Base-by-base conservation (phyloP, 2,797 vertebrate genomes). In the Adrianichthys oophorus region DNA sequence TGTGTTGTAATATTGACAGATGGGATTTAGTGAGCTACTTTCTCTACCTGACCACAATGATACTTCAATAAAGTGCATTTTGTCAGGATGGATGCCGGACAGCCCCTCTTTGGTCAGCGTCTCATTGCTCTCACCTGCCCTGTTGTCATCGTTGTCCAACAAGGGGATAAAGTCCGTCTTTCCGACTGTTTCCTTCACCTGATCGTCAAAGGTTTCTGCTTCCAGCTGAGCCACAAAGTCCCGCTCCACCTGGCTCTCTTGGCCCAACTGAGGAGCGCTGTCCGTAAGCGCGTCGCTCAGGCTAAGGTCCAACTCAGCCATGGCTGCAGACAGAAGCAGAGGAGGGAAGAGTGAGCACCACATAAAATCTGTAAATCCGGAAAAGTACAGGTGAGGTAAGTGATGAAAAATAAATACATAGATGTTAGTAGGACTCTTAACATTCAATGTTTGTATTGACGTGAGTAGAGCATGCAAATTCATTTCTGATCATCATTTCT, bases 191-290 rank as follows among this genome's bases (percentile, higher is more conserved):
- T 99, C 97, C 4, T 97, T 95, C 0, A 99, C 91, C 82, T 95
- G 84, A 14, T 99, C 97, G 0, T 97, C 94, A 4, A 92, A 98
- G 4, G 91, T 47, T 88, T 99, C 96, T 0, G 95, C 91, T 86
- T 99, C 96, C 85, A 98, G 85, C 0, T 93, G 84, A 47, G 93
- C 92, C 0, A 99, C 91, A 55, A 98, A 99, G 85, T 99, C 97
- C 56, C 92, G 87, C 65, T 98, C 87, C 82, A 98, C 93, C 53
- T 58, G 53, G 60, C 87, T 86, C 23, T 93, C 94, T 2, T 93
- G 91, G 1, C 91, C 83, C 15, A 88, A 70, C 1, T 87, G 92
- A 16, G 93, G 72, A 1, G 88, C 91, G 14, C 77, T 78, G 71
- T 98, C 96, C 0, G 85, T 94, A 75, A 99, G 90, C 0, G 97